A percentile compares a stretch with the other conserved stretches of the same genome.
Conservation (phyloP, 2,888 invertebrate genomes). For the Drosophila falleni region DNA sequence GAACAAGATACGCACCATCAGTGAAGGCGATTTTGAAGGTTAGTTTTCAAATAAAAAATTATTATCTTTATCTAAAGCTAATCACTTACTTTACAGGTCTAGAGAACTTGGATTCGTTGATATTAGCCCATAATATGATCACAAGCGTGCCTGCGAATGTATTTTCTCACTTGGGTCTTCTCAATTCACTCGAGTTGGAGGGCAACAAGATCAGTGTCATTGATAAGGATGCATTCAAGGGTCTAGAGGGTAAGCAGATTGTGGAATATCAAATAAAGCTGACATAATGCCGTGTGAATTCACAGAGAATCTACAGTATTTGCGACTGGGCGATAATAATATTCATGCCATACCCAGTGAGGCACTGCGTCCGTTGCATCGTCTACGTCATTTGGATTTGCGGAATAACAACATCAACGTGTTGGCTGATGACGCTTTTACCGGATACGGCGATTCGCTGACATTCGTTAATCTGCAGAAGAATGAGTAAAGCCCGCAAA, state of each 20-base stretch:
- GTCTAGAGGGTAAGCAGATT: constrained; percentile 91
- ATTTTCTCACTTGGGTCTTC: constrained; percentile 91
- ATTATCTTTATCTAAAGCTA: background rate
- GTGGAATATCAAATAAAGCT: background rate
- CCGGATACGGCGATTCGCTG: constrained; percentile 95
- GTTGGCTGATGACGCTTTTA: constrained; percentile 94
- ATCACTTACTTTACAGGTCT: constrained; percentile 87
- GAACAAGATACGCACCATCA: constrained; percentile 91
- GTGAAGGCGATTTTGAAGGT: constrained; percentile 95
- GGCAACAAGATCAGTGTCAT: constrained; percentile 93
- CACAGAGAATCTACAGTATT: constrained; percentile 94
- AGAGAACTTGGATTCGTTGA: constrained; percentile 92
- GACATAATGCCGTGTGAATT: constrained; percentile 39
- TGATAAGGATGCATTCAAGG: constrained; percentile 94
- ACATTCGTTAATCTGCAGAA: constrained; percentile 97
- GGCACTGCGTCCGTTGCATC: constrained; percentile 92
- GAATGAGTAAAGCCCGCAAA: constrained; percentile 90
- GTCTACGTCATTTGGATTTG: constrained; percentile 94
- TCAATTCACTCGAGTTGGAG: constrained; percentile 95
- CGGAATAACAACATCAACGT: constrained; percentile 94
- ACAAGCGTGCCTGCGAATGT: constrained; percentile 92
- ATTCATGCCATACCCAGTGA: constrained; percentile 94
- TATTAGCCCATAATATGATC: constrained; percentile 94
- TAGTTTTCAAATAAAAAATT: constrained; percentile 51
- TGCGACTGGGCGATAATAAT: constrained; percentile 95